A percentile compares a stretch with the other conserved stretches of the same genome.
phyloP scores from a whole-genome alignment of 2,113 vertebrate genomes.

The Pelmatolapia mariae region DNA sequence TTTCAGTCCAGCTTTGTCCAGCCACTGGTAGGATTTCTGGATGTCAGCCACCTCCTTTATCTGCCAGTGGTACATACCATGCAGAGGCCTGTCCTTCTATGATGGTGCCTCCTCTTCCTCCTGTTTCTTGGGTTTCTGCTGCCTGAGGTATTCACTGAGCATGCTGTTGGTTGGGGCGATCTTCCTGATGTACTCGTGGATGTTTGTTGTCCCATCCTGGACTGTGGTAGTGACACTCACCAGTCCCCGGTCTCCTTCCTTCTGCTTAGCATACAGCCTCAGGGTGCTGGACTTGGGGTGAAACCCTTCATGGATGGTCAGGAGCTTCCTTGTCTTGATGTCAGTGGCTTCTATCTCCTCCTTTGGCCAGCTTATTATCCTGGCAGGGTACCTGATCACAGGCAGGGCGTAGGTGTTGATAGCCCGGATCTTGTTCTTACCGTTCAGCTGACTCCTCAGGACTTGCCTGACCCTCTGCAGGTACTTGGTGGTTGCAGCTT shows the following conservation, averaged over 20 bases:
- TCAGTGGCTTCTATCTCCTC: background rate
- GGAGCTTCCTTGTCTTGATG: background rate
- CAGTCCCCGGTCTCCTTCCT: accelerated
- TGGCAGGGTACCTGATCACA: accelerated
- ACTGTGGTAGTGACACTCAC: accelerated
- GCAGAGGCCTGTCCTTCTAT: accelerated
- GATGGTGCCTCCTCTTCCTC: accelerated
- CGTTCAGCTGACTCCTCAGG: accelerated
- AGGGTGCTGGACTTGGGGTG: background rate
- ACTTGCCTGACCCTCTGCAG: background rate
- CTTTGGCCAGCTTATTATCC: accelerated
- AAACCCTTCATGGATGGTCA: accelerated
- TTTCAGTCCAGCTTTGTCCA: background rate
- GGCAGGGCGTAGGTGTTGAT: accelerated
- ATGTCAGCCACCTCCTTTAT: accelerated
- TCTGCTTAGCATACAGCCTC: background rate
- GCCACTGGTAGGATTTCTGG: background rate
- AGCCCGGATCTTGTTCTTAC: background rate
- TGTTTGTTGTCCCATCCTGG: background rate
- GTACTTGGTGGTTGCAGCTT: background rate
- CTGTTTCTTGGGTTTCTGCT: background rate
- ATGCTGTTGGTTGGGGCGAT: accelerated
- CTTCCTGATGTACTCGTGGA: background rate
- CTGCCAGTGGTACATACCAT: background rate
- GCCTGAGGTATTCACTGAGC: background rate